Percentiles rank a stretch among this genome's conserved stretches.
phyloP scores from a whole-genome alignment of 2,888 invertebrate species.

The Crioceris asparagi region DNA sequence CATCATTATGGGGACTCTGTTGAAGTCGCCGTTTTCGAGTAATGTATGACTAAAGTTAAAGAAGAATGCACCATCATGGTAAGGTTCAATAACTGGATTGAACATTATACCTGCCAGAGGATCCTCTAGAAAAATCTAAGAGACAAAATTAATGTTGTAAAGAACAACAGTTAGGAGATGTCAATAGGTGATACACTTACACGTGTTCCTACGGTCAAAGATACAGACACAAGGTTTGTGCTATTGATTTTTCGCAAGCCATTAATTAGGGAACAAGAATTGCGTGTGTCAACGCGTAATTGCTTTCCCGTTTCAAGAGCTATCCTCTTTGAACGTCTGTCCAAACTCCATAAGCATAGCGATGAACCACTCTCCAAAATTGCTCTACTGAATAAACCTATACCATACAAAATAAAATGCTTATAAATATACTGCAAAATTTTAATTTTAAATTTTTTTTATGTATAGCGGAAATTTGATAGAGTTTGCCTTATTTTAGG shows the following conservation, averaged over 20 bases:
- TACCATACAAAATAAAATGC: slow-evolving; percentile 5
- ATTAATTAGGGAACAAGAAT: slow-evolving; percentile 13
- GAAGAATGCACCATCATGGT: slow-evolving; percentile 18
- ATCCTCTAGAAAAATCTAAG: slow-evolving; percentile 10
- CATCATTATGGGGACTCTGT: slow-evolving; percentile 17
- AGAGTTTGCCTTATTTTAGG: too few relatives aligned
- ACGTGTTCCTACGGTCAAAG: not conserved
- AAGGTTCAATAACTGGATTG: slow-evolving; percentile 20
- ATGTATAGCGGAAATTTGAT: too few relatives aligned
- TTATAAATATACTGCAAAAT: not conserved
- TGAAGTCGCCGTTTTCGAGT: slow-evolving; percentile 17
- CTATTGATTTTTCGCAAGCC: slow-evolving; percentile 15
- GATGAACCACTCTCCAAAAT: slow-evolving; percentile 25
- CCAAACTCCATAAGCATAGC: slow-evolving; percentile 22
- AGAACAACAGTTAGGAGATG: not conserved
- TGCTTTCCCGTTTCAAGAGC: slow-evolving; percentile 11
- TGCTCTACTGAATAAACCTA: slow-evolving; percentile 22
- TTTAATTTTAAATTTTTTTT: too few relatives aligned
- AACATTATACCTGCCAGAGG: slow-evolving; percentile 17
- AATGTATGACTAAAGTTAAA: slow-evolving; percentile 17
- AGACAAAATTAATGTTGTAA: not conserved
- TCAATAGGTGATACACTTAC: slow-evolving; percentile 8
- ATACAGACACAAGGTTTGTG: slow-evolving; percentile 11
- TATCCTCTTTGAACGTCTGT: slow-evolving; percentile 15
- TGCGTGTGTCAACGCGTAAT: slow-evolving; percentile 11